Evolutionary conservation across 2,797 vertebrate genomes (phyloP).

Genomic region (Apogon hyalosoma): DNA sequence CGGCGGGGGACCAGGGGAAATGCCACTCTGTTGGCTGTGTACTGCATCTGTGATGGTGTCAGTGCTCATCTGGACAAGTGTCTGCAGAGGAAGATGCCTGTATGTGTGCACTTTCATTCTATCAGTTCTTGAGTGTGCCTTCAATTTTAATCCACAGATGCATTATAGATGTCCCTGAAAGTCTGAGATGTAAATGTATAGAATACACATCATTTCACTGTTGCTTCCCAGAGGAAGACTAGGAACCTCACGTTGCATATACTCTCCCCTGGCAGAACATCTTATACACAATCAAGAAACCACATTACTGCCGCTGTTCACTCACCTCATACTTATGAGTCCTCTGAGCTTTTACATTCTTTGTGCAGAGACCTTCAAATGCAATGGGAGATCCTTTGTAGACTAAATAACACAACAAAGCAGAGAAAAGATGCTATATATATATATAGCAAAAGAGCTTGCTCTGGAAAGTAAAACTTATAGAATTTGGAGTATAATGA

Average conservation of each 20-base stretch:
- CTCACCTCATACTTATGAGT: conserved; percentile 3
- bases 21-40: conserved; percentile 48
- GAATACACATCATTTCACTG: conserved; percentile 42
- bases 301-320: conserved; percentile 19
- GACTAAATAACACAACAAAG: neutral
- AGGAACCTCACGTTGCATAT: conserved; percentile 20
- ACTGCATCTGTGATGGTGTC: conserved; percentile 54
- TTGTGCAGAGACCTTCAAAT: conserved; percentile 9
- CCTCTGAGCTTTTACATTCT: neutral
- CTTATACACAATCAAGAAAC: conserved; percentile 17
- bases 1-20: conserved; percentile 55
- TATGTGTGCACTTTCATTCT: neutral
- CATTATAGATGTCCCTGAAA: conserved; percentile 57
- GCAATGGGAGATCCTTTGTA: conserved; percentile 3
- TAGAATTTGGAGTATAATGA: too few species aligned
- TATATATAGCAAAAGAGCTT: too few species aligned
- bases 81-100: neutral
- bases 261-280: neutral
- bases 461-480: too few species aligned
- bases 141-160: conserved; percentile 53
- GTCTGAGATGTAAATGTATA: conserved; percentile 22
- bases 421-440: neutral
- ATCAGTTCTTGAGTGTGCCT: conserved; percentile 27
- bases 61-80: conserved; percentile 2
- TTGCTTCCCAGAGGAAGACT: conserved; percentile 41